A percentile compares a stretch with the other conserved stretches of the same genome.
phyloP scores from a whole-genome alignment of 1,140 invertebrate species.

The Zaprionus ornatus region DNA sequence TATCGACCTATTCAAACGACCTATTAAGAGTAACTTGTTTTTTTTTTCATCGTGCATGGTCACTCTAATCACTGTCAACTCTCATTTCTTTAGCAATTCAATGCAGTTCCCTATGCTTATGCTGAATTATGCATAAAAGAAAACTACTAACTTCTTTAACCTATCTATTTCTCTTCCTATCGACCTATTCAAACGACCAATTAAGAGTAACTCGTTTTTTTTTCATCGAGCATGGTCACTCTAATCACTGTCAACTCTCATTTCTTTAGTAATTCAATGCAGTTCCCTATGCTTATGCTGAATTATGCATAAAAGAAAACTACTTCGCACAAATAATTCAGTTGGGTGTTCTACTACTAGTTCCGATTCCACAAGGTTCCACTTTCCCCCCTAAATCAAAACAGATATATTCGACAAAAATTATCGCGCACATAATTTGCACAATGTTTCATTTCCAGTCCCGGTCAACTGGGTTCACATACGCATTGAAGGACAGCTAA shows the following conservation, averaged over 20 bases:
- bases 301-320: not conserved
- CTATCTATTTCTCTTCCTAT: too few relatives aligned
- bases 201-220: too few relatives aligned
- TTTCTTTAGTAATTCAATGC: not conserved
- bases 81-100: not conserved
- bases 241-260: not conserved
- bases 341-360: not conserved
- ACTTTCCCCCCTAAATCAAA: not conserved
- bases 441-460: constrained; percentile 35
- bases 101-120: not conserved
- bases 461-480: constrained; percentile 50
- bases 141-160: too few relatives aligned
- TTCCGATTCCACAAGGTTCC: not conserved
- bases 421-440: constrained; percentile 31
- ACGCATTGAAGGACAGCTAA: constrained; percentile 13
- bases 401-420: constrained; percentile 17
- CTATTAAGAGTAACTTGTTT: too few relatives aligned
- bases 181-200: too few relatives aligned
- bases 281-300: not conserved
- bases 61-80: not conserved
- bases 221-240: too few relatives aligned
- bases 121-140: not conserved
- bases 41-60: too few relatives aligned
- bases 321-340: not conserved
- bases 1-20: too few relatives aligned